Evolutionary conservation across 2,113 vertebrate genomes (phyloP), one percentile per base, ranked within the genome.

Genomic region (Halcyon senegalensis): DNA sequence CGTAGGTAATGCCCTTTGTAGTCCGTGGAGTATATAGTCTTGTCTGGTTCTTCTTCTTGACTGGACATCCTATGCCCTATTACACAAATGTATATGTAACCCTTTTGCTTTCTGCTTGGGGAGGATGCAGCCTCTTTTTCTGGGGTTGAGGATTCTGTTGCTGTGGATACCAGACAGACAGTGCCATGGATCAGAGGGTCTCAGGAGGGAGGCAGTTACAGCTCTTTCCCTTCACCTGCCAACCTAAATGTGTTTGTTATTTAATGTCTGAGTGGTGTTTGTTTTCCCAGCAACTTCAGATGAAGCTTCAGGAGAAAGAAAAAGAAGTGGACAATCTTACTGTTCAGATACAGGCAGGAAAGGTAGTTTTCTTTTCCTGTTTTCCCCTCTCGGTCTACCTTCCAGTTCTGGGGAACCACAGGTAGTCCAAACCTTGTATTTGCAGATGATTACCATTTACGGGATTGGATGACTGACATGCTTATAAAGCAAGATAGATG

Each of bases 251-350:
- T 39, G 13, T 31, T 56, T 82, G 25, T 78, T 76, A 43, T 56
- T 86, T 88, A 68, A 81, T 18, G 35, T 84, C 35, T 82, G 25
- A 4, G 4, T 84, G 62, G 10, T 62, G 27, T 46, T 87, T 93
- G 75, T 95, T 78, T 97, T 79, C 23, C 72, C 88, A 99, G 99
- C 97, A 96, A 97, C 98, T 99, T 94, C 92, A 99, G 58, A 75
- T 98, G 92, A 98, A 96, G 72, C 98, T 99, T 74, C 98, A 98
- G 76, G 98, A 99, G 70, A 99, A 98, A 94, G 98, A 99, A 56
- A 98, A 98, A 80, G 98, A 99, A 67, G 79, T 99, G 13, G 95
- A 98, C 63, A 97, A 97, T 17, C 98, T 99, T 6, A 89, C 85
- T 19, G 59, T 90, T 82, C 97, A 98, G 59, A 96, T 99, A 81